Evolutionary conservation across 1,140 invertebrate species (phyloP), one percentile per base, ranked within the genome.

Genomic region (Papilio machaon): DNA sequence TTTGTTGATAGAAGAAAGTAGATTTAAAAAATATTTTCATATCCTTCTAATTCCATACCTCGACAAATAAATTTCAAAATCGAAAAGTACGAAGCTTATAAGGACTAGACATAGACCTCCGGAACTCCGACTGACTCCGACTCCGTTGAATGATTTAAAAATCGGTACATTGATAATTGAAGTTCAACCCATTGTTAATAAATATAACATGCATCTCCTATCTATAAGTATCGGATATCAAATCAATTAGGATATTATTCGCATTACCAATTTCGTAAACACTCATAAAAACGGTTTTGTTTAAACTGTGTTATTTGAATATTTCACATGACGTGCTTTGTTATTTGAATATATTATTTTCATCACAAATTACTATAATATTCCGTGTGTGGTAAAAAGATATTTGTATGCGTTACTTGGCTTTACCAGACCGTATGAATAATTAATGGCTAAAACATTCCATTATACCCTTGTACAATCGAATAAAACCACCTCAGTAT

Each of bases 371-470:
- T 15, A 15, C 49, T 58, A 23, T 30, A 35, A 49, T 54, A 35
- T 77, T 77, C 13, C 75, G 49, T 10, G 75, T 77, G 75, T 78
- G 49, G 30, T 77, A 78, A 78, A 58, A 58, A 60, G 30, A 30
- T 38, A 77, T 78, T 78, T 58, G 49, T 78, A 78, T 78, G 75
- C 75, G 75, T 78, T 30, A 78, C 54, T 38, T 52, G 23, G 75
- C 30, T 35, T 78, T 60, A 58, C 52, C 75, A 35, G 30, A 52
- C 23, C 38, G 75, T 38, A 78, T 78, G 52, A 60, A 78, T 78
- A 58, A 78, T 78, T 78, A 78, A 78, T 60, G 15, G 49, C 19
- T 58, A 60, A 77, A 77, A 77, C 49, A 77, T 77, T 77, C 75
- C 75, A 38, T 77, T 58, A 60, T 38, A 10, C 47, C 30, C 11